Base-by-base conservation (phyloP, 2,888 invertebrate species). In the Trichogramma dendrolimi region DNA sequence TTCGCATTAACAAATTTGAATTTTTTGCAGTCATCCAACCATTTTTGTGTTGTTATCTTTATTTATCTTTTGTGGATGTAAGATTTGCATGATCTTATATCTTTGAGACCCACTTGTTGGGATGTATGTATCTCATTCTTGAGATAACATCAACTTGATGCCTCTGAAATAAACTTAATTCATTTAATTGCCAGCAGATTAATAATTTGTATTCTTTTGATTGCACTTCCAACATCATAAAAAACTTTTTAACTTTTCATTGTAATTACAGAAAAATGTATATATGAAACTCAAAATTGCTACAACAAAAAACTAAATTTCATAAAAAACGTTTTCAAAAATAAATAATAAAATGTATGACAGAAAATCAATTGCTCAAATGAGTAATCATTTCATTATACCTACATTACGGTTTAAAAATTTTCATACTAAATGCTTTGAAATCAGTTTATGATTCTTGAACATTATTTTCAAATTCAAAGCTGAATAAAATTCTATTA, bases 121-220 rank as follows among this genome's bases (percentile, higher is more conserved):
- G 70, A 67, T 67, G 67, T 73, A 71, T 74, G 71, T 70, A 69
- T 73, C 68, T 72, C 69, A 67, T 73, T 70, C 70, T 69, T 73
- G 71, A 71, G 69, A 71, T 69, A 71, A 63, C 54, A 71, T 75
- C 71, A 73, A 71, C 72, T 73, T 73, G 75, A 71, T 71, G 73
- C 76, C 76, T 76, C 75, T 74, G 76, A 72, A 76, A 75, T 76
- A 75, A 76, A 75, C 75, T 75, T 65, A 71, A 67, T 73, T 63
- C 44, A 63, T 65, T 60, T 63, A 65, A 65, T 61, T 59, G 50
- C 57, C 58, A 63, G 59, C 54, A 65, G 48, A 61, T 8, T 60
- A 58, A 60, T 55, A 50, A 51, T 42, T 58, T 57, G 48, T 51
- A 40, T 61, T 56, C 58, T 10, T 7, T 47, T 50, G 52, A 38